Evolutionary conservation across 2,888 invertebrate species (phyloP).

Genomic region (Pachymerium ferrugineum): DNA sequence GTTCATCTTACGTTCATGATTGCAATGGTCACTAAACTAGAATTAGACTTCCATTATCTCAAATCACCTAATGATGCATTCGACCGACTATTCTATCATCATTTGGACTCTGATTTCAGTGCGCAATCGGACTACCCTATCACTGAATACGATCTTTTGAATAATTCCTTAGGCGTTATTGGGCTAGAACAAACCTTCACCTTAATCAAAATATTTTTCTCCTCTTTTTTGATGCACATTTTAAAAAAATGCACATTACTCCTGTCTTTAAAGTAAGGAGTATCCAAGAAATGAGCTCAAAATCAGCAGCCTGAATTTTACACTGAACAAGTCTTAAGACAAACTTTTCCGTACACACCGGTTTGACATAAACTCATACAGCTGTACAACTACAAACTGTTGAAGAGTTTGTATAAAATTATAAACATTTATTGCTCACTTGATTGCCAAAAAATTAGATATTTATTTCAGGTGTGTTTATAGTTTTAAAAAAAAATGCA

Average conservation of each 20-base stretch:
- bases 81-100: slow-evolving; percentile 1
- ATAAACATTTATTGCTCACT: too few species aligned
- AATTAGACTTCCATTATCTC: slow-evolving; percentile 4
- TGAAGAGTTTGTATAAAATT: background rate
- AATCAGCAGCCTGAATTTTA: background rate
- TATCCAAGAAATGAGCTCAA: background rate
- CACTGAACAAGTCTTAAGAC: background rate
- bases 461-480: background rate
- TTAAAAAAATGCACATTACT: background rate
- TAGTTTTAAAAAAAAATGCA: background rate
- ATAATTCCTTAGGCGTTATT: background rate
- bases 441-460: too few species aligned
- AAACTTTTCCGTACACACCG: background rate
- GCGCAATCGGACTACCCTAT: background rate
- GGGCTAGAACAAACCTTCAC: background rate
- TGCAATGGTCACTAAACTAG: background rate
- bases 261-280: background rate
- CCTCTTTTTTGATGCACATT: background rate
- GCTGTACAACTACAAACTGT: background rate
- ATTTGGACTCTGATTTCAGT: background rate
- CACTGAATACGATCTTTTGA: background rate
- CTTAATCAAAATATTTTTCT: background rate
- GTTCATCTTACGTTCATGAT: background rate
- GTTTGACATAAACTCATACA: background rate
- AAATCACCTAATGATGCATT: background rate